These are phyloP conservation scores for Poecilia gillii DNA, from an alignment of 2,797 vertebrate genomes.

Conservation along the genomic window DNA sequence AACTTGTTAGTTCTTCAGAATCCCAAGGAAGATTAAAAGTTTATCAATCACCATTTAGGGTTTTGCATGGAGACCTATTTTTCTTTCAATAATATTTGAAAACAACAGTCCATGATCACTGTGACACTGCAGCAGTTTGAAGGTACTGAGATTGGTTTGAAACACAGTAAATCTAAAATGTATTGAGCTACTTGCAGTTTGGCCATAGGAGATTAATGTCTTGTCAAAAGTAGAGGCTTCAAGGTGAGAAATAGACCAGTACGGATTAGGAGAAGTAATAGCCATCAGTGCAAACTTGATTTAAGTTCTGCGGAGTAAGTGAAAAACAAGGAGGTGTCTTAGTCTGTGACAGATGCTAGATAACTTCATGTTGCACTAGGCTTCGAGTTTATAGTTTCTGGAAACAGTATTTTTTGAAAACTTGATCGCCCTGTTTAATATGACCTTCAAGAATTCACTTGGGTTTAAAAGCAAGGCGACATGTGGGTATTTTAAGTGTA, in stretches of 20 bases:
- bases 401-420: background rate
- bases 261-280: background rate
- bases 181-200: background rate
- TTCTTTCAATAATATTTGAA: background rate
- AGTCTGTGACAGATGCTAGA: slow-evolving; percentile 1
- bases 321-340: background rate
- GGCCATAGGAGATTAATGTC: slow-evolving; percentile 3
- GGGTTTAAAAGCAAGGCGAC: background rate
- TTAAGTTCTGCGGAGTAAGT: background rate
- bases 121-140: background rate
- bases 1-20: background rate
- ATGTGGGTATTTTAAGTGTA: background rate
- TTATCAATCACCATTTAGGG: background rate
- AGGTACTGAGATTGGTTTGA: slow-evolving; percentile 2
- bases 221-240: background rate
- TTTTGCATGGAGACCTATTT: background rate
- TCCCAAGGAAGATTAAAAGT: background rate
- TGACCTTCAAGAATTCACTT: background rate
- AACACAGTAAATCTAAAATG: background rate
- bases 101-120: background rate
- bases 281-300: slow-evolving; percentile 5
- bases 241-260: background rate
- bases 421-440: background rate
- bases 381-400: background rate
- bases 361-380: background rate